Percentiles rank a stretch among this genome's conserved stretches.
These are phyloP conservation scores for Willowsia nigromaculata DNA, from an alignment of 2,888 invertebrate species.

Conservation along the genomic window DNA sequence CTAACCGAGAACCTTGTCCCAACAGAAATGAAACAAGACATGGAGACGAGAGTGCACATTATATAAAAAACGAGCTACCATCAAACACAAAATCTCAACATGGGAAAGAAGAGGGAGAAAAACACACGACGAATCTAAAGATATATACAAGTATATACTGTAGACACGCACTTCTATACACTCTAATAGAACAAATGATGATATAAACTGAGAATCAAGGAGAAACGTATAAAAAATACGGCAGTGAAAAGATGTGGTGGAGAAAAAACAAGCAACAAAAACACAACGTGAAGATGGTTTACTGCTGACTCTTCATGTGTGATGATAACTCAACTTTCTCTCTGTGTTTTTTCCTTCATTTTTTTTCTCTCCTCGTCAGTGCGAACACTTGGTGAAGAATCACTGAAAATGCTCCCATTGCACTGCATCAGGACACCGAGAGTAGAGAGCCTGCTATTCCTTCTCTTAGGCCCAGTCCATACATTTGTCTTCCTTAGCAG, in stretches of 20 bases:
- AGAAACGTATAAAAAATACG: constrained; percentile 10
- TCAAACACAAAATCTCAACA: constrained; percentile 24
- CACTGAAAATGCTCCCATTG: constrained; percentile 32
- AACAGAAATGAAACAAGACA: constrained; percentile 48
- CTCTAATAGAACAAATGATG: not conserved
- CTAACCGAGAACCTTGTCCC: constrained; percentile 23
- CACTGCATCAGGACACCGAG: not conserved
- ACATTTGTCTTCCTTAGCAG: constrained; percentile 71
- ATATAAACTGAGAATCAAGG: not conserved
- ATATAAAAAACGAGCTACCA: not conserved
- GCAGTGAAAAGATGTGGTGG: not conserved
- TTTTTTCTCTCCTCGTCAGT: not conserved
- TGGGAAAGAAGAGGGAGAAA: not conserved
- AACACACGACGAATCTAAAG: not conserved
- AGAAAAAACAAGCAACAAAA: constrained; percentile 20
- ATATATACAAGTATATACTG: not conserved
- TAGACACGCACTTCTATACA: not conserved
- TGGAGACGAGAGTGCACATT: not conserved
- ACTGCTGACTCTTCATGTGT: constrained; percentile 60
- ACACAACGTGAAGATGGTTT: constrained; percentile 16
- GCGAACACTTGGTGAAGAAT: constrained; percentile 50
- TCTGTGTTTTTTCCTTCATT: not conserved
- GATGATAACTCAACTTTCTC: constrained; percentile 25
- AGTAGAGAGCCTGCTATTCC: not conserved
- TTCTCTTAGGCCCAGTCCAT: constrained; percentile 18